Percentiles rank a stretch among this genome's conserved stretches.
Conservation (phyloP, 2,888 invertebrate species). For the Hesperia comma region DNA sequence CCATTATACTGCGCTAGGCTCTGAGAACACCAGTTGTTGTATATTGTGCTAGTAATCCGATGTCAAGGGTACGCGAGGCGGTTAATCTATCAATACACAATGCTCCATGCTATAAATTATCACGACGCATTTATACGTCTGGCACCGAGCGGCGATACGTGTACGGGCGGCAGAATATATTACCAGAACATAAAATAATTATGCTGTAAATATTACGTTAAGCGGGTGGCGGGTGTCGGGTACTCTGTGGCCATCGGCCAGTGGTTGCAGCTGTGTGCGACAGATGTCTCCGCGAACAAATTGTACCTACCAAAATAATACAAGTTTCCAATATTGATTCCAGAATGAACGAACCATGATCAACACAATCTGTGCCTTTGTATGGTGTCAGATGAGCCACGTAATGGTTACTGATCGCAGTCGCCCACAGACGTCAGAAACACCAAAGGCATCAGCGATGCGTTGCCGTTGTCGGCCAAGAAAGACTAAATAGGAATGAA, state of each 20-base stretch:
- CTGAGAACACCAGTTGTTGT: constrained; percentile 30
- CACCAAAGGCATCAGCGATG: too few relatives aligned
- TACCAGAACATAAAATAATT: constrained; percentile 58
- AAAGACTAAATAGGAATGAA: too few relatives aligned
- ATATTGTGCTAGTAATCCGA: constrained; percentile 42
- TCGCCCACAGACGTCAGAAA: too few relatives aligned
- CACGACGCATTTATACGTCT: constrained; percentile 51
- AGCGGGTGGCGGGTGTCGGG: constrained; percentile 33
- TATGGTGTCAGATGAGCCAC: too few relatives aligned
- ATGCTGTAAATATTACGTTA: constrained; percentile 59
- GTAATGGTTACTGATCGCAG: too few relatives aligned
- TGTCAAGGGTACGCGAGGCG: constrained; percentile 45
- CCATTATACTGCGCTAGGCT: constrained; percentile 10
- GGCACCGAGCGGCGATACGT: constrained; percentile 52
- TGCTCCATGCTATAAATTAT: constrained; percentile 52
- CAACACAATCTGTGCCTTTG: too few relatives aligned
- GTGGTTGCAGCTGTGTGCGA: constrained; percentile 17
- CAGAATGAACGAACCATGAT: too few relatives aligned
- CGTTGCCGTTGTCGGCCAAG: too few relatives aligned
- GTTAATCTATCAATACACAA: constrained; percentile 33
- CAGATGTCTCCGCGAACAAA: constrained; percentile 39
- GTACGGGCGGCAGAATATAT: constrained; percentile 52
- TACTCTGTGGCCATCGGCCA: constrained; percentile 36
- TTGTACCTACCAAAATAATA: constrained; percentile 21
- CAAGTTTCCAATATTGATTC: neutral